Evolutionary conservation across 2,113 vertebrate genomes (phyloP), one percentile per base, ranked within the genome.

Genomic region (Clarias gariepinus): DNA sequence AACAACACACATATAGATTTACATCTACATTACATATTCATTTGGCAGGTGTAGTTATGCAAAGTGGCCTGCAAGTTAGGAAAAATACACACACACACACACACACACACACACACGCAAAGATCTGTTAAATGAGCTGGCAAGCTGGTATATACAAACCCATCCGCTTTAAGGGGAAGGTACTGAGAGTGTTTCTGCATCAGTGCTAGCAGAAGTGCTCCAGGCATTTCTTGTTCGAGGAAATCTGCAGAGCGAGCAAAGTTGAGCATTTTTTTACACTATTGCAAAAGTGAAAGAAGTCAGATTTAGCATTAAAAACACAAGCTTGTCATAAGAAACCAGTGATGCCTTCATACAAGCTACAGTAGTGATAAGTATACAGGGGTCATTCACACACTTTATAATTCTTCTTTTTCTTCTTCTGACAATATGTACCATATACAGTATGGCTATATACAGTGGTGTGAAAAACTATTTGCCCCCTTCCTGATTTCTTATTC

Each of bases 111-210:
- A 15, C 52, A 23, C 41, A 53, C n/a, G 23, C 73, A 76, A 23
- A 25, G 73, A 76, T 76, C 47, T 52, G 73, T 52, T 52, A 12
- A 76, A 76, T 53, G 41, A 76, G 41, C 73, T 52, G 23, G 23
- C 41, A 76, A 52, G 47, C 16, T 79, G 52, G 52, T 57, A 79
- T 53, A 77, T 30, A 79, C 53, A 33, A 55, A 79, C 47, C 25
- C 74, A 77, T 55, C 55, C 0, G 28, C 7, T n/a, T 47, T 8
- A 19, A 3, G 57, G 5, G 8, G 16, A 30, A 53, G 28, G 76
- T 18, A 58, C 53, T 18, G 76, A 79, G 76, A 28, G 76, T 78
- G n/a, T 57, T 79, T 55, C 76, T 79, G 76, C 76, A 79, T 79
- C 53, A 19, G 53, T 57, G 74, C 74, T 77, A 53, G n/a, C 76